phyloP scores from a whole-genome alignment of 2,113 vertebrate genomes.

The Corythornis madagascariensis region DNA sequence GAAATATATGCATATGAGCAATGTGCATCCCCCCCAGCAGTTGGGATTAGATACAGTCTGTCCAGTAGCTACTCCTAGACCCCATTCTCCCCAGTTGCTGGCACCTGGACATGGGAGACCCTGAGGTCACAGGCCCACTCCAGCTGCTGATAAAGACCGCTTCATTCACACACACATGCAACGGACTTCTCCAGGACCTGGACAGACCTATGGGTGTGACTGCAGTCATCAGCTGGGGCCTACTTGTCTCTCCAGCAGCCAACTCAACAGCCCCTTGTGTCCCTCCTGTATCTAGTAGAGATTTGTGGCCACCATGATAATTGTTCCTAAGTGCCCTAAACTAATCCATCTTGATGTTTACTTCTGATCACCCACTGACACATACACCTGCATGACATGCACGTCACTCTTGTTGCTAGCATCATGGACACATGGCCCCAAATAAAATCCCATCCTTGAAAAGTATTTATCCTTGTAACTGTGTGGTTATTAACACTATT shows the following conservation, averaged over 20 bases:
- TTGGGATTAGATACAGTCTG: neutral
- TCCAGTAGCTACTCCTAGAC: neutral
- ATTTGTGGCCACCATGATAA: neutral
- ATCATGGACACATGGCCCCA: neutral
- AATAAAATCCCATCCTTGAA: neutral
- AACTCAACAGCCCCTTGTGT: neutral
- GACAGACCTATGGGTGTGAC: neutral
- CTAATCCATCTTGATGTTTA: neutral
- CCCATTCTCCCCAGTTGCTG: neutral
- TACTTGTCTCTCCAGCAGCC: neutral
- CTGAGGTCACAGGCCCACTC: neutral
- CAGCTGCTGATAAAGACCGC: neutral
- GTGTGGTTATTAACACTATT: neutral
- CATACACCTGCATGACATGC: accelerated
- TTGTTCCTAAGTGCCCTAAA: neutral
- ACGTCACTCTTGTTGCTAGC: neutral
- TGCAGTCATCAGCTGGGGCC: accelerated
- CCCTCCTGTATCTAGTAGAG: neutral
- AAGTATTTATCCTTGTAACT: neutral
- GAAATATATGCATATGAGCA: neutral
- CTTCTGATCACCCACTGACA: neutral
- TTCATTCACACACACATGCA: neutral
- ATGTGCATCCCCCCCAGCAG: neutral
- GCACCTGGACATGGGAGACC: accelerated
- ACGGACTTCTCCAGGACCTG: neutral